Conservation (phyloP, 2,888 invertebrate genomes). For the Agapostemon virescens region DNA sequence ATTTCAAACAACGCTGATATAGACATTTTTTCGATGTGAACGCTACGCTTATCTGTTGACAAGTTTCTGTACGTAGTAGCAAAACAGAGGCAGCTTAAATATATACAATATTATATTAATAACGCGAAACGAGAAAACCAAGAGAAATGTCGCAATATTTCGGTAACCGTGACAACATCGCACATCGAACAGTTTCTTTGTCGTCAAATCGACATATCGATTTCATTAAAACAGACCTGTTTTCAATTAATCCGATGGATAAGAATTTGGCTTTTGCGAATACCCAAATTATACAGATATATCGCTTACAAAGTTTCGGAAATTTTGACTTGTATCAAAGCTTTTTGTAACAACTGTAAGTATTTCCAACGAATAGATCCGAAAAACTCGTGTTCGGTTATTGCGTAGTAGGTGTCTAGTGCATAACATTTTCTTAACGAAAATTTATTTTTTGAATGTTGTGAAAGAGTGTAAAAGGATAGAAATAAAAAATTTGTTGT, state of each 20-base stretch:
- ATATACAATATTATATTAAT: conserved; percentile 38
- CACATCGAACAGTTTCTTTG: conserved; percentile 28
- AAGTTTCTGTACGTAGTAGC: background rate
- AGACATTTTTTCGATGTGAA: background rate
- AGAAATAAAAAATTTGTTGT: background rate
- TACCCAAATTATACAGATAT: background rate
- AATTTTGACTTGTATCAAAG: background rate
- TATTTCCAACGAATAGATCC: background rate
- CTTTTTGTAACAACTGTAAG: background rate
- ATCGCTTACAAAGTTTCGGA: background rate
- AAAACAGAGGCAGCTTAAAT: conserved; percentile 11
- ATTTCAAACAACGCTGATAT: background rate
- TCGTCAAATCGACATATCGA: conserved; percentile 32
- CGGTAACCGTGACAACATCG: conserved; percentile 56
- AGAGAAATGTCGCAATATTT: conserved; percentile 54
- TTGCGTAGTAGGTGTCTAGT: background rate
- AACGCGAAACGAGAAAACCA: conserved; percentile 30
- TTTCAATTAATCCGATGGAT: background rate
- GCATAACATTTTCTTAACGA: background rate
- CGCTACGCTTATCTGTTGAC: background rate
- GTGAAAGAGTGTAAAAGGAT: background rate
- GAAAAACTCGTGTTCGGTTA: background rate
- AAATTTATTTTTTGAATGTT: background rate
- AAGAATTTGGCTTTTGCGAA: background rate
- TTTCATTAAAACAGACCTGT: background rate